Base-by-base conservation (phyloP, 2,113 vertebrate genomes). In the Abramis brama region DNA sequence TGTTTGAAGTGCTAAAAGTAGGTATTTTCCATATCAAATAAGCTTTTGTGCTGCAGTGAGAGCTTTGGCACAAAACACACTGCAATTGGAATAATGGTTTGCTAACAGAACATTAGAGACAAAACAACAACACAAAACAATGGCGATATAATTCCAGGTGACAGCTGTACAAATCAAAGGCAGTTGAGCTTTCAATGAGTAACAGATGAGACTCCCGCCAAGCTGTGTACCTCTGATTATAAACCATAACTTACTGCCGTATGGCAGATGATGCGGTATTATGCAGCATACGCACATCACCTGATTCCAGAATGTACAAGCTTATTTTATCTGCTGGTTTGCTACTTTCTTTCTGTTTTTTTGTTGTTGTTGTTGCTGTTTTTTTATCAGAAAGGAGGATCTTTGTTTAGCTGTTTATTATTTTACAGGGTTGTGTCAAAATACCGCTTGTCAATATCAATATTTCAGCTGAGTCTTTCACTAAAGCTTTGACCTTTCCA, bases 401-500 rank as follows among this genome's bases (percentile, higher is more conserved):
- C 39, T 47, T 74, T 80, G 85, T 86, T 86, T 50, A 43, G 45
- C 52, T 64, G 68, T 83, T 73, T 83, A 83, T 83, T 86, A 75
- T 82, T 81, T 86, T 76, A n/a, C 82, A 60, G 52, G 76, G 73
- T 83, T 86, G 87, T 89, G 92, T 89, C 84, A 85, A 88, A 90
- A 91, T 92, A 92, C 84, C 50, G 85, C 89, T 92, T 94, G 94
- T 94, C 94, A 93, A 91, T 89, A 92, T 93, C 91, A 89, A 94
- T 94, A 88, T 93, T 91, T 93, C 90, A 92, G 89, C 88, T 85
- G 77, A 79, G 93, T 94, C 91, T 93, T 94, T 94, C 92, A 91
- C 90, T 47, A 86, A 85, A 90, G 92, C 91, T 89, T 50, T 93
- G 93, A 95, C 94, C 94, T 95, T 94, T 94, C 87, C 90, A 91